Evolutionary conservation across 2,797 vertebrate species (phyloP).

Genomic region (Moxostoma hubbsi): DNA sequence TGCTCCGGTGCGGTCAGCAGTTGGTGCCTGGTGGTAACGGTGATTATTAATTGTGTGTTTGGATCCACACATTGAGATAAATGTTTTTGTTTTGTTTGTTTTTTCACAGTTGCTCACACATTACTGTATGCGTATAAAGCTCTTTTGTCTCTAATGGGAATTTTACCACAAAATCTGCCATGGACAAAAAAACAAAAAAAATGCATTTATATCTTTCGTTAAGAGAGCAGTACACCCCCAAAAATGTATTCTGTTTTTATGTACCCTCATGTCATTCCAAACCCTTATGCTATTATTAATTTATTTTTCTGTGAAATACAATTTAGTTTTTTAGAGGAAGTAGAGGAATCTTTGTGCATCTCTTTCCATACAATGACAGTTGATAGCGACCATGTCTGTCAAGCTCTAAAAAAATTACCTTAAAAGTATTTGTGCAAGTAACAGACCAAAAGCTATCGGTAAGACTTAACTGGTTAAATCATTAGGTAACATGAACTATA

Average conservation of each 20-base stretch:
- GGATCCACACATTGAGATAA: slow-evolving; percentile 63
- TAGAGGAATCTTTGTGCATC: too few species aligned
- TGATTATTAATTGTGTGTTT: slow-evolving; percentile 72
- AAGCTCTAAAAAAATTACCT: too few species aligned
- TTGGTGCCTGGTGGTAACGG: slow-evolving; percentile 68
- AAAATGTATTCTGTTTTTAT: not conserved
- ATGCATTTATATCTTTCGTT: not conserved
- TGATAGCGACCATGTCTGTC: too few species aligned
- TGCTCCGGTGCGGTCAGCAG: slow-evolving; percentile 50
- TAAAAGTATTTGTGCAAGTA: too few species aligned
- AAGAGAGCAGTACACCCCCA: not conserved
- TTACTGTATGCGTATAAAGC: slow-evolving; percentile 43
- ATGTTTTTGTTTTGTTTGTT: slow-evolving; percentile 58
- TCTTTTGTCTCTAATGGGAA: slow-evolving; percentile 36
- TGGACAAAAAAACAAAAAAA: slow-evolving; percentile 15
- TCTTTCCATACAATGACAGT: too few species aligned
- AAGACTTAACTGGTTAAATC: too few species aligned
- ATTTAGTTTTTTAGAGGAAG: too few species aligned
- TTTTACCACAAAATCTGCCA: slow-evolving; percentile 30
- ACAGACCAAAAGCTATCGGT: too few species aligned
- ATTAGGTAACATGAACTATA: too few species aligned
- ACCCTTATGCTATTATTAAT: not conserved
- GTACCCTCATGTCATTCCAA: too few species aligned
- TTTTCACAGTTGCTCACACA: slow-evolving; percentile 62
- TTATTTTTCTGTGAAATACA: too few species aligned